Conservation (phyloP, 2,888 invertebrate species). For the Watsonalla cultraria region DNA sequence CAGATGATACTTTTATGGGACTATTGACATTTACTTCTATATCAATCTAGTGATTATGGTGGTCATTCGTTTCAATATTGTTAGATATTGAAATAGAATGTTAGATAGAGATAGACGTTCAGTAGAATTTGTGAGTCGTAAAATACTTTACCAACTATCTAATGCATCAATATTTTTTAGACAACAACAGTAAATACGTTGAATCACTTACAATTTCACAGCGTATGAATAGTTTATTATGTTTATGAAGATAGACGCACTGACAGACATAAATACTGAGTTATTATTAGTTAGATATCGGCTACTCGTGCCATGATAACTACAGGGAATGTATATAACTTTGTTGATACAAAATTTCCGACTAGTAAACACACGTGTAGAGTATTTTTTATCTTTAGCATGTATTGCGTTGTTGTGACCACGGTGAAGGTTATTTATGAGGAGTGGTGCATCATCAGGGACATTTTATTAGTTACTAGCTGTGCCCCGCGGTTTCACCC, state of each 20-base stretch:
- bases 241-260: constrained; percentile 18
- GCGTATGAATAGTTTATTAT: background rate
- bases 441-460: background rate
- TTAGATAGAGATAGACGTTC: too few species aligned
- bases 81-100: too few species aligned
- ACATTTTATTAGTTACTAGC: too few species aligned
- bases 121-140: too few species aligned
- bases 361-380: constrained; percentile 5
- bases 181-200: background rate
- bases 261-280: constrained; percentile 23
- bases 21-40: too few species aligned
- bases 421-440: background rate
- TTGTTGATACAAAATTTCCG: constrained; percentile 4
- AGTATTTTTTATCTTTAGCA: constrained; percentile 4
- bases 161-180: too few species aligned
- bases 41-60: too few species aligned
- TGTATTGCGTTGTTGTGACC: background rate
- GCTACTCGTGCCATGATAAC: constrained; percentile 4
- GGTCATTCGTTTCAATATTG: too few species aligned
- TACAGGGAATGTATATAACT: constrained; percentile 2
- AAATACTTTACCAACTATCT: too few species aligned
- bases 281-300: constrained; percentile 32
- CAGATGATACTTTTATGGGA: too few species aligned
- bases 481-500: too few species aligned
- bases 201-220: background rate